These are phyloP conservation scores for Syrrhaptes paradoxus DNA, from an alignment of 2,113 vertebrate species.

Conservation along the genomic window DNA sequence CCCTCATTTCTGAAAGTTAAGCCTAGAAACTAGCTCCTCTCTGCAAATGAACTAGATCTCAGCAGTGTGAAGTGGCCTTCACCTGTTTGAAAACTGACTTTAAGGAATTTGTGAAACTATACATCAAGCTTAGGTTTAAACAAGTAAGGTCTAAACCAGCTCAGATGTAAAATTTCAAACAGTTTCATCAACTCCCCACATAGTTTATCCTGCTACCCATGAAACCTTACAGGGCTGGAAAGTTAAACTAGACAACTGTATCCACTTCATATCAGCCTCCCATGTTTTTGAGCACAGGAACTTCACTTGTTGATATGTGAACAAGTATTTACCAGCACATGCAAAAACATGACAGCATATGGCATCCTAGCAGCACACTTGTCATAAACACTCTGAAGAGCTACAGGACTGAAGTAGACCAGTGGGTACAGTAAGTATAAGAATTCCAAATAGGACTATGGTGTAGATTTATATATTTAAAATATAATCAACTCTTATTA, in stretches of 20 bases:
- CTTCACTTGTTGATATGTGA: not conserved
- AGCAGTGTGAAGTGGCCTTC: not conserved
- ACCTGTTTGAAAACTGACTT: not conserved
- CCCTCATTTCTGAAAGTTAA: not conserved
- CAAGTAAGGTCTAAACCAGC: not conserved
- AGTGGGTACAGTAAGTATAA: not conserved
- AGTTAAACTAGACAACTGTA: not conserved
- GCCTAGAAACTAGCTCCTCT: not conserved
- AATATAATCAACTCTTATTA: slow-evolving; percentile 2
- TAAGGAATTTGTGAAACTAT: not conserved
- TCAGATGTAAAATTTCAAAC: not conserved
- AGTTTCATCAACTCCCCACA: not conserved
- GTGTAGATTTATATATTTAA: slow-evolving; percentile 7
- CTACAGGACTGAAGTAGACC: not conserved
- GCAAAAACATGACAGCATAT: not conserved
- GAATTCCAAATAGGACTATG: not conserved
- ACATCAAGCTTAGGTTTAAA: not conserved
- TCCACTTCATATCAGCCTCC: not conserved
- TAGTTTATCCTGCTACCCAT: not conserved
- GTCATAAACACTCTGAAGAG: not conserved
- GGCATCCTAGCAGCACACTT: not conserved
- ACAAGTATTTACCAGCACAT: not conserved
- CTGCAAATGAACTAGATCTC: not conserved
- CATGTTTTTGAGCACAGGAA: not conserved
- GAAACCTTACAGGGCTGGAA: not conserved